Evolutionary conservation across 2,888 invertebrate genomes (phyloP), one percentile per base, ranked within the genome.

Genomic region (Acrocyrtus sp.): DNA sequence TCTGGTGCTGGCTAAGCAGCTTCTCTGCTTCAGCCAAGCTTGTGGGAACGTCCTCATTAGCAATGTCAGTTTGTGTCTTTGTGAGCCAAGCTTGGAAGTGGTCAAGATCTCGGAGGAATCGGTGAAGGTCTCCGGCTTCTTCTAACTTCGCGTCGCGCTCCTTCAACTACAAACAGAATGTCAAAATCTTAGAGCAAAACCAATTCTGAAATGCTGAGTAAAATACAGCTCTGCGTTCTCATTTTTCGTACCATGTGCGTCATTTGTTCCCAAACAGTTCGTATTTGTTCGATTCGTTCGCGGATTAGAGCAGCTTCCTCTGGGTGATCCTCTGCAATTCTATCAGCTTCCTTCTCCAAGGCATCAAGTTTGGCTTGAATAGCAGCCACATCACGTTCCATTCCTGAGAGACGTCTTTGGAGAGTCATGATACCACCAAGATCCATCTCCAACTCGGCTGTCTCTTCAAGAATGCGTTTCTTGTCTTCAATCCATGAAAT

Each of bases 41-140:
- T 15, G 92, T 92, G 17, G 97, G 97, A 39, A 93, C 95, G 83
- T 98, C 98, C 86, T 98, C 96, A 3, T 95, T 96, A 53, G 98
- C 97, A 68, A 98, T 96, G 83, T 98, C 97, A n/a, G 96, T 98
- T 87, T 99, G 98, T 0, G 98, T 98, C 86, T 97, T 96, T 67
- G 97, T 96, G 81, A 99, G 89, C 98, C 98, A 99, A 0, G 95
- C 91, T 86, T 98, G 97, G 95, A 99, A 99, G 87, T 99, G 98
- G 86, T 99, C 99, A 82, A 99, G 90, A 85, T 99, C 98, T 77
- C 98, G 92, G 81, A 98, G 88, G 92, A 98, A 98, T 69, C 98
- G 90, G 85, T 99, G 99, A 80, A 99, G 87, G 83, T 99, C 99
- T 54, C 98, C 98, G 3, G 98, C 98, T 85, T 99, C 99, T 85